These are phyloP conservation scores for Pristionchus fissidentatus DNA, from an alignment of 2,888 invertebrate species.

Conservation along the genomic window DNA sequence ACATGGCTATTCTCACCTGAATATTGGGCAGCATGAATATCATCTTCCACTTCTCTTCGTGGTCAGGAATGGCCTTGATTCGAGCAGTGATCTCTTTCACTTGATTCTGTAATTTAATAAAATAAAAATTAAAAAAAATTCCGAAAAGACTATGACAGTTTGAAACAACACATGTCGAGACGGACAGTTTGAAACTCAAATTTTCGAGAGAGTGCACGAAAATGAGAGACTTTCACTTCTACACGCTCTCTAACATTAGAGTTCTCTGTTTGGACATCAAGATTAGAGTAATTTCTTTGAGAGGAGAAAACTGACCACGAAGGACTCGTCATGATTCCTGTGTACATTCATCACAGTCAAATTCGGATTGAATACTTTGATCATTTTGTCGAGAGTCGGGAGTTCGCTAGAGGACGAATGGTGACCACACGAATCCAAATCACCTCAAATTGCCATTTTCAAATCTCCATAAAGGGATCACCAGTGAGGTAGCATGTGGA, in stretches of 20 bases:
- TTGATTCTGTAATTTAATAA: background rate
- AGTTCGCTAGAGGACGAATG: slow-evolving; percentile 55
- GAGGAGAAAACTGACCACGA: slow-evolving; percentile 18
- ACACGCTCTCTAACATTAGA: background rate
- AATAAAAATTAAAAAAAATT: no score
- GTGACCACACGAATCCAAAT: slow-evolving; percentile 61
- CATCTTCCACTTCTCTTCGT: slow-evolving; percentile 63
- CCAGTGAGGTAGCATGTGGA: no score
- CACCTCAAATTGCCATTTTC: slow-evolving; percentile 51
- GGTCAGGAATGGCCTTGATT: slow-evolving; percentile 53
- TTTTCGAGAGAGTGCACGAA: no score
- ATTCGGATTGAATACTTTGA: slow-evolving; percentile 56
- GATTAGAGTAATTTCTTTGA: background rate
- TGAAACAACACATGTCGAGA: no score
- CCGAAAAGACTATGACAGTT: no score
- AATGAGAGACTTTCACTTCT: no score
- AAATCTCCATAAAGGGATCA: no score
- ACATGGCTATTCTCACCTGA: slow-evolving; percentile 49
- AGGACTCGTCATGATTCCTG: slow-evolving; percentile 12
- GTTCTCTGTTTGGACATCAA: background rate
- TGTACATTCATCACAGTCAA: slow-evolving; percentile 55
- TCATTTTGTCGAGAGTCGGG: slow-evolving; percentile 58
- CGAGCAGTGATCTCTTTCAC: slow-evolving; percentile 52
- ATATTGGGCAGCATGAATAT: slow-evolving; percentile 62
- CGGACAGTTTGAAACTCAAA: no score